Percentiles rank a stretch among this genome's conserved stretches.
Evolutionary conservation across 2,888 invertebrate species (phyloP).

Genomic region (Taenaris catops): DNA sequence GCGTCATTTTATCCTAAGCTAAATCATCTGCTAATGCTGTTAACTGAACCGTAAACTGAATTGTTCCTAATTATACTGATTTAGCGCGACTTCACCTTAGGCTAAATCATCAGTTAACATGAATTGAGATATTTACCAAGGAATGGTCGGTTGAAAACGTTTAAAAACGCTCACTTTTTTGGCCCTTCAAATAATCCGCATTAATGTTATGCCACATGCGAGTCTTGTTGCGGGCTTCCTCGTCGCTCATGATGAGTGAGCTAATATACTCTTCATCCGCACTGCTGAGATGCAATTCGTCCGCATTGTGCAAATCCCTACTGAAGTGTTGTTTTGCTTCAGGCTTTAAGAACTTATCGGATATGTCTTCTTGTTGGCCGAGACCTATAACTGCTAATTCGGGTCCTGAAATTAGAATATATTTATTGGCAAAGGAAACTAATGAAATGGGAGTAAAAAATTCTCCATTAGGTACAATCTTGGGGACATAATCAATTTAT

Average conservation of each 20-base stretch:
- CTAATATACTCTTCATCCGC: conserved; percentile 95
- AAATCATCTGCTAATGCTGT: too few relatives aligned
- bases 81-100: too few relatives aligned
- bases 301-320: conserved; percentile 48
- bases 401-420: conserved; percentile 68
- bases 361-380: conserved; percentile 54
- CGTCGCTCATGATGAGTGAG: conserved; percentile 86
- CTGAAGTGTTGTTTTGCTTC: conserved; percentile 45
- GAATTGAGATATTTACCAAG: too few relatives aligned
- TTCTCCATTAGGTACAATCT: too few relatives aligned
- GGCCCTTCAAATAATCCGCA: conserved; percentile 90
- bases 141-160: too few relatives aligned
- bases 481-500: too few relatives aligned
- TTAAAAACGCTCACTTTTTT: conserved; percentile 88
- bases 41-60: too few relatives aligned
- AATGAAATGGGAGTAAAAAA: not conserved
- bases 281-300: conserved; percentile 84
- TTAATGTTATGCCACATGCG: conserved; percentile 93
- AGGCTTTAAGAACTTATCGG: conserved; percentile 52
- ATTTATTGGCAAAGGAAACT: not conserved
- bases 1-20: too few relatives aligned
- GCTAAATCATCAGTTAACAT: too few relatives aligned
- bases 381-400: conserved; percentile 90
- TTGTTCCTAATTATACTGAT: too few relatives aligned
- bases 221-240: conserved; percentile 90